Evolutionary conservation across 35 echinoderm and acorn worm species (phyloP).

Genomic region (Chiridota heheva): DNA sequence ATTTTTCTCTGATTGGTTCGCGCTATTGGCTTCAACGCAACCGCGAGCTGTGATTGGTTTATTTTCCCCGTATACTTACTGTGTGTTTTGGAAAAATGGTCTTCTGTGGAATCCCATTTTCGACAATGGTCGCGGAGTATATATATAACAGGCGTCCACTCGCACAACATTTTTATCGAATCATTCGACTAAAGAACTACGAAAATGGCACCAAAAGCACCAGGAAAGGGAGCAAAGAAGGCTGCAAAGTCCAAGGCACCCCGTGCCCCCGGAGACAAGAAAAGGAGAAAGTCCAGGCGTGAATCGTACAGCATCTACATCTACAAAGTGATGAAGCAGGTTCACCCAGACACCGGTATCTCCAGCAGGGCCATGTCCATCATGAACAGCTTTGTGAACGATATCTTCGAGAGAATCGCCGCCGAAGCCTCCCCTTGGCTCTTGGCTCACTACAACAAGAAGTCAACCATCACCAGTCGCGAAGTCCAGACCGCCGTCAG

Average conservation of each 20-base stretch:
- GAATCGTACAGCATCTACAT: slow-evolving; percentile 65
- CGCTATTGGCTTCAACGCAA: too few species aligned
- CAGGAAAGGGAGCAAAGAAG: slow-evolving; percentile 89
- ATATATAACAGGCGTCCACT: too few species aligned
- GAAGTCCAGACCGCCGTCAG: slow-evolving; percentile 90
- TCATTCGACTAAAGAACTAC: too few species aligned
- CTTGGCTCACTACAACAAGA: slow-evolving; percentile 76
- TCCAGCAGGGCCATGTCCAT: slow-evolving; percentile 62
- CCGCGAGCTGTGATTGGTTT: too few species aligned
- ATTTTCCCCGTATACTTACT: too few species aligned
- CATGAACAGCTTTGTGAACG: slow-evolving; percentile 86
- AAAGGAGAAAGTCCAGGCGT: slow-evolving; percentile 17
- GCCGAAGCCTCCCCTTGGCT: slow-evolving; percentile 66
- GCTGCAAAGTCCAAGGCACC: slow-evolving; percentile 75
- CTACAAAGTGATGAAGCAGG: slow-evolving; percentile 74
- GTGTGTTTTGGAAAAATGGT: too few species aligned
- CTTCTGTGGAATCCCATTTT: too few species aligned
- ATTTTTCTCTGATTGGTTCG: too few species aligned
- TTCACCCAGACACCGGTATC: slow-evolving; percentile 82
- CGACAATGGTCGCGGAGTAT: too few species aligned
- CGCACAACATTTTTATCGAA: too few species aligned
- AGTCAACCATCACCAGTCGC: slow-evolving; percentile 78
- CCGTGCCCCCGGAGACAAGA: slow-evolving; percentile 1
- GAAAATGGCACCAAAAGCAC: slow-evolving; percentile 11
- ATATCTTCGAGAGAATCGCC: slow-evolving; percentile 92